These are phyloP conservation scores for Colletes latitarsis DNA, from an alignment of 1,140 invertebrate genomes.

Conservation along the genomic window DNA sequence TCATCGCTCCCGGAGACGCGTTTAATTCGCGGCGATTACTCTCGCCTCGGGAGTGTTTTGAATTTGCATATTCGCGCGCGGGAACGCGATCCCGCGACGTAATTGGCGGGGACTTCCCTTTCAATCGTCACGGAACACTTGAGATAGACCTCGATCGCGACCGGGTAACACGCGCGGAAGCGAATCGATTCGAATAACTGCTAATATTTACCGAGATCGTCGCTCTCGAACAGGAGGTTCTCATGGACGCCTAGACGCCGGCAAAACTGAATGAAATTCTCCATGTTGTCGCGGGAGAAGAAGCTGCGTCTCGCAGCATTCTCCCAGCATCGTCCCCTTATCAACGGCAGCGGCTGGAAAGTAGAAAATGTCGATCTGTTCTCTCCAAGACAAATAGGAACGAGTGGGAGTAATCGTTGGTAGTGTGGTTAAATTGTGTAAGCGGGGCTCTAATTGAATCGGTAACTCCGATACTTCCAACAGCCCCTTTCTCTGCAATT, in stretches of 20 bases:
- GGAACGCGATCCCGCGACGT: constrained; percentile 9
- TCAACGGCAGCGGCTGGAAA: constrained; percentile 84
- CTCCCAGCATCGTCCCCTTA: constrained; percentile 89
- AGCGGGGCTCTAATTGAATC: no score
- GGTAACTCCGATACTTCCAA: no score
- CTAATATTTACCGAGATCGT: constrained; percentile 88
- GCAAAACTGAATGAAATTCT: constrained; percentile 96
- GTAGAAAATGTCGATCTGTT: not conserved
- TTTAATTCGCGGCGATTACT: constrained; percentile 41
- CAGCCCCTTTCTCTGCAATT: no score
- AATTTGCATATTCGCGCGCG: constrained; percentile 48
- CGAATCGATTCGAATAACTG: constrained; percentile 32
- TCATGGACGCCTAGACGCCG: constrained; percentile 92
- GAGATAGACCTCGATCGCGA: not conserved
- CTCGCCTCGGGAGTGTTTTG: constrained; percentile 19
- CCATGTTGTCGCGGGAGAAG: constrained; percentile 95
- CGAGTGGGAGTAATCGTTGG: no score
- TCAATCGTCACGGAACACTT: not conserved
- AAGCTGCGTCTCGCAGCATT: constrained; percentile 91
- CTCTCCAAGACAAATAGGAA: no score
- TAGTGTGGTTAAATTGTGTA: no score
- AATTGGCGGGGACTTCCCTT: constrained; percentile 41
- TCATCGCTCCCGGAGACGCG: constrained; percentile 23
- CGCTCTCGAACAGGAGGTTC: constrained; percentile 95
- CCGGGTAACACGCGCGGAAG: not conserved